Percentiles rank a stretch among this genome's conserved stretches.
Evolutionary conservation across 92 coral and sea anemone genomes (phyloP).

Genomic region (Palythoa grandiflora): DNA sequence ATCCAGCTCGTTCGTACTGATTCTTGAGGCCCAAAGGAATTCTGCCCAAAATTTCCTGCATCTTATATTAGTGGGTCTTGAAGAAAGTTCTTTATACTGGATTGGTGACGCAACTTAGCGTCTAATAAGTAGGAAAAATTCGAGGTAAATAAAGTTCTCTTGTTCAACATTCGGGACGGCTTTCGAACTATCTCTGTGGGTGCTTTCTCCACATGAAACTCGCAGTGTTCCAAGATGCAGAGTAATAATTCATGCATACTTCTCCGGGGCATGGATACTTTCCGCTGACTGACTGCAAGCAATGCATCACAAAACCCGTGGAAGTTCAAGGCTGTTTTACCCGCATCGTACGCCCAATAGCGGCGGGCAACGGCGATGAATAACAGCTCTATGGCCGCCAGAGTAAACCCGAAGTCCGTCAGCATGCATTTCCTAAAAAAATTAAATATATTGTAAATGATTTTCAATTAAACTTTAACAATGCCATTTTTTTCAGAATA

Average conservation of each 20-base stretch:
- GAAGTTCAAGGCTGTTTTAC: slow-evolving; percentile 40
- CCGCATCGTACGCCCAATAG: slow-evolving; percentile 36
- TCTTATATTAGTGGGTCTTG: slow-evolving; percentile 24
- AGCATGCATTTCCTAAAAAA: slow-evolving; percentile 39
- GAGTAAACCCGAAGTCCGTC: slow-evolving; percentile 40
- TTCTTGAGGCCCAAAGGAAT: not conserved
- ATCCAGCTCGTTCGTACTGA: not conserved
- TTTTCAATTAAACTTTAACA: too few relatives aligned
- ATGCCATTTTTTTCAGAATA: too few relatives aligned
- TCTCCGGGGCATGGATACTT: slow-evolving; percentile 12
- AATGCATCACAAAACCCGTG: slow-evolving; percentile 49
- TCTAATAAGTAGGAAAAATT: not conserved
- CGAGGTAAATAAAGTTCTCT: not conserved
- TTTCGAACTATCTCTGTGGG: not conserved
- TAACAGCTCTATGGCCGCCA: slow-evolving; percentile 40
- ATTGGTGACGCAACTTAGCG: slow-evolving; percentile 24
- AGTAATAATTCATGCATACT: slow-evolving; percentile 35
- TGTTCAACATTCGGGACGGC: slow-evolving; percentile 24
- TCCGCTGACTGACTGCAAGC: slow-evolving; percentile 28
- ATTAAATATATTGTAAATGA: not conserved
- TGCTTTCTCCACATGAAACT: slow-evolving; percentile 29
- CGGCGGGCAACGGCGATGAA: slow-evolving; percentile 44
- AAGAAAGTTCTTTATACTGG: slow-evolving; percentile 32
- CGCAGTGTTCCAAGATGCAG: slow-evolving; percentile 33
- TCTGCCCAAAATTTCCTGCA: not conserved